These are phyloP conservation scores for Uloborus plumipes DNA, from an alignment of 2,888 invertebrate species.

Conservation along the genomic window DNA sequence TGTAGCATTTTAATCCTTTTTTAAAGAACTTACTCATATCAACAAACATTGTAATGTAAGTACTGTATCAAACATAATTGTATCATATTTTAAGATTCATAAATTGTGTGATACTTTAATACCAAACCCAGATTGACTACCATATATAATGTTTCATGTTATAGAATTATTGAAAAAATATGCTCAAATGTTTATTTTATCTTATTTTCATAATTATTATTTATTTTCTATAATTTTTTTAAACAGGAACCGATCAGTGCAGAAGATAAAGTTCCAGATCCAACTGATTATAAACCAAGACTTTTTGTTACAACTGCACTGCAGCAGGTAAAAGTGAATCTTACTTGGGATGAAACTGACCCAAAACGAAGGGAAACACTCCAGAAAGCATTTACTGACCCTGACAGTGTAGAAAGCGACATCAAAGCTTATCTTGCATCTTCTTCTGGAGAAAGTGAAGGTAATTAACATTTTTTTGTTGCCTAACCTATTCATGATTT, in stretches of 20 bases:
- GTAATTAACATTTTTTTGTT: slow-evolving; percentile 65
- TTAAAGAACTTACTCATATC: too few relatives aligned
- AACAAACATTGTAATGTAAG: too few relatives aligned
- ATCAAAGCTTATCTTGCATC: slow-evolving; percentile 85
- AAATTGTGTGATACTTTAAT: too few relatives aligned
- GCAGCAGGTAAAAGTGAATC: slow-evolving; percentile 88
- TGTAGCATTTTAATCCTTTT: too few relatives aligned
- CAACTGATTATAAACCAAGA: slow-evolving; percentile 83
- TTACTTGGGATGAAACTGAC: slow-evolving; percentile 97
- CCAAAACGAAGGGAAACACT: slow-evolving; percentile 82
- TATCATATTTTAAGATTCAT: too few relatives aligned
- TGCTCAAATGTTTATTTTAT: too few relatives aligned
- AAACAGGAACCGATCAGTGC: slow-evolving; percentile 81
- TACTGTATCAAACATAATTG: too few relatives aligned
- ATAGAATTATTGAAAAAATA: too few relatives aligned
- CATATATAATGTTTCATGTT: too few relatives aligned
- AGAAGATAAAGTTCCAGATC: slow-evolving; percentile 83
- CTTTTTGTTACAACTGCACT: slow-evolving; percentile 90
- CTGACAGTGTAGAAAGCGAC: slow-evolving; percentile 75
- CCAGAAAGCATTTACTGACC: slow-evolving; percentile 74
- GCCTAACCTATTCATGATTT: too few relatives aligned
- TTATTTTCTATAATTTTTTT: slow-evolving; percentile 66
- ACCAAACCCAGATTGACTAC: too few relatives aligned
- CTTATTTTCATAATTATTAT: too few relatives aligned
- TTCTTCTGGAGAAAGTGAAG: slow-evolving; percentile 74